A percentile compares a stretch with the other conserved stretches of the same genome.
Evolutionary conservation across 2,797 vertebrate species (phyloP).

Genomic region (Tapirus indicus): DNA sequence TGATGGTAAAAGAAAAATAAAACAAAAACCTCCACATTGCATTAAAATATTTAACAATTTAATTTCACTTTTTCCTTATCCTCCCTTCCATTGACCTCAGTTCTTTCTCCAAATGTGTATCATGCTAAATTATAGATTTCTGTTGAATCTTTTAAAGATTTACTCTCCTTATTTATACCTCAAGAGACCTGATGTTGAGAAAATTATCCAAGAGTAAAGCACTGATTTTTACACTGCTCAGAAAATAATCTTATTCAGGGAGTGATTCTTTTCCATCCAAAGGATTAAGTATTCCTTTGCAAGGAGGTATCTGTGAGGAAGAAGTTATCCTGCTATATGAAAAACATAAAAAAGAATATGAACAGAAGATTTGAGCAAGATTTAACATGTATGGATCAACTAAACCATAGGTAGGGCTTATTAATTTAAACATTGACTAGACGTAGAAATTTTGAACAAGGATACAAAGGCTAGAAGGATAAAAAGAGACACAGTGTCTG

Average conservation of each 20-base stretch:
- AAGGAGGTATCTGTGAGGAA: constrained; percentile 10
- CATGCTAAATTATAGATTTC: constrained; percentile 57
- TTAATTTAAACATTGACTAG: constrained; percentile 61
- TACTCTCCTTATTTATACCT: constrained; percentile 50
- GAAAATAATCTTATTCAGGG: constrained; percentile 62
- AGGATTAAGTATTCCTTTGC: constrained; percentile 58
- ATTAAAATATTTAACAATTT: constrained; percentile 58
- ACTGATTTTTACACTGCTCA: constrained; percentile 61
- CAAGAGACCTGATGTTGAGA: constrained; percentile 58
- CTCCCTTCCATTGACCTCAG: background rate
- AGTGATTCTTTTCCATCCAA: constrained; percentile 47
- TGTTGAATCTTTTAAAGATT: constrained; percentile 64
- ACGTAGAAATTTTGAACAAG: constrained; percentile 49
- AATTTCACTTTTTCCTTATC: background rate
- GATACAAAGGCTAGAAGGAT: constrained; percentile 22
- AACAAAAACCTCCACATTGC: background rate
- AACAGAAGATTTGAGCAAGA: constrained; percentile 51
- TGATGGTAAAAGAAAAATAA: background rate
- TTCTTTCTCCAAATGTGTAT: constrained; percentile 9
- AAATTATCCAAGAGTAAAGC: constrained; percentile 66
- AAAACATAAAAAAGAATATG: constrained; percentile 51
- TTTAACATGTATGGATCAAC: constrained; percentile 45
- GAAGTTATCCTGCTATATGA: constrained; percentile 32
- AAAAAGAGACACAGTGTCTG: background rate
- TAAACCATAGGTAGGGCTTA: constrained; percentile 21